Base-by-base conservation (phyloP, 2,797 vertebrate genomes). In the Esox masquinongy region DNA sequence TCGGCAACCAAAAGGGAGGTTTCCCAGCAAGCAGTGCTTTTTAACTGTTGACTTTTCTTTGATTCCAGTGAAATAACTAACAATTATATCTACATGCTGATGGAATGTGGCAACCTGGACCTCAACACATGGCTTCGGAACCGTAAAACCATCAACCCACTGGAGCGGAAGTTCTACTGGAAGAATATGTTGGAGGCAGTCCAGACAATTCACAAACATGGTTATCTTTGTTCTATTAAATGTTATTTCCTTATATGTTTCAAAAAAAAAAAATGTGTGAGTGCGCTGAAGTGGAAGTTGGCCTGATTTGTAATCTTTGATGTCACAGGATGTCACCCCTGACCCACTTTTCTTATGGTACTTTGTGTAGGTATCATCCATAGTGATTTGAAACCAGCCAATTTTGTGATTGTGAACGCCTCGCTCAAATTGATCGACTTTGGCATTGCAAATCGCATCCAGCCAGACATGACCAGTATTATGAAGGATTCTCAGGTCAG, bases 121-220 rank as follows among this genome's bases (percentile, higher is more conserved):
- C 95, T 99, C 68, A 99, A 98, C 87, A 98, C 95, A 79, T 98
- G 97, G 97, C 90, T 99, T 74, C 95, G 97, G 85, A 99, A 96
- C 88, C 96, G 96, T 83, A 99, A 97, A 79, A 82, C 84, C 1
- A 92, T 99, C 70, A 95, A 97, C 89, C 94, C 96, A 0, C 88
- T 97, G 88, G 97, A 99, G 83, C 93, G 97, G 66, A 99, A 98
- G 87, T 96, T 96, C 83, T 99, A 97, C 87, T 99, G 98, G 98
- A 97, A 95, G 92, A 97, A 99, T 83, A 99, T 99, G 97, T 90
- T 99, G 88, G 97, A 99, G 87, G 97, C 98, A 6, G 97, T 99
- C 82, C 91, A 97, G 24, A 98, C 96, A 77, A 99, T 99, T 83
- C 97, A 99, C 85, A 95, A 96, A 88, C 94, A 99, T 61, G 98